Conservation (phyloP, 2,797 vertebrate genomes). For the Sebastes oblongus region DNA sequence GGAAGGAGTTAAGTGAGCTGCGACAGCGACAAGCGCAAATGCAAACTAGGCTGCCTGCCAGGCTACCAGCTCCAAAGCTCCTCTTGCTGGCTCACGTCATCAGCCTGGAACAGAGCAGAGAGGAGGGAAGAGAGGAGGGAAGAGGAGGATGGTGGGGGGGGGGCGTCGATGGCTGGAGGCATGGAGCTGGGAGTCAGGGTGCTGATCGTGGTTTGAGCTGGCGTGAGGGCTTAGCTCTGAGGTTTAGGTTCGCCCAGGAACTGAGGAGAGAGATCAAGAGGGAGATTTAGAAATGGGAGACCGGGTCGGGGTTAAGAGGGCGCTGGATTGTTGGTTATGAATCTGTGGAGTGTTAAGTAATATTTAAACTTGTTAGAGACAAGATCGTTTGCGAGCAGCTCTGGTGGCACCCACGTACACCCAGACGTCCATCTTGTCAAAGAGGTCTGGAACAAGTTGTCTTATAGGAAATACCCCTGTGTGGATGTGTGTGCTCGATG, state of each 20-base stretch:
- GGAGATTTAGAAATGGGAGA: conserved; percentile 49
- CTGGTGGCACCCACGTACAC: conserved; percentile 19
- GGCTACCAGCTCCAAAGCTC: conserved; percentile 84
- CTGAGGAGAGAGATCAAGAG: conserved; percentile 46
- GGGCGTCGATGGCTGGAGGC: conserved; percentile 40
- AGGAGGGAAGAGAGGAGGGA: conserved; percentile 30
- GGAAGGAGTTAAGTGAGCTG: conserved; percentile 88
- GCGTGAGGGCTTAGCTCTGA: conserved; percentile 44
- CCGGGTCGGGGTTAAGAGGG: conserved; percentile 55
- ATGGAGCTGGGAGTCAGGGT: conserved; percentile 57
- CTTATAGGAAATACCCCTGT: neutral
- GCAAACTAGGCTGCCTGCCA: conserved; percentile 88
- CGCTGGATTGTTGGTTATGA: conserved; percentile 48
- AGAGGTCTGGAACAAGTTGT: neutral
- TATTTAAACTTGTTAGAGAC: conserved; percentile 35
- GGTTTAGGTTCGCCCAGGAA: conserved; percentile 50
- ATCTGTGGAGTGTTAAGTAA: conserved; percentile 52
- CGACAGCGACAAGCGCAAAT: conserved; percentile 86
- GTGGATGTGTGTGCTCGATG: neutral
- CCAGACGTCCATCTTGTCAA: conserved; percentile 1
- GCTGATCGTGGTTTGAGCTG: conserved; percentile 56
- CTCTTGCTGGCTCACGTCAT: conserved; percentile 83
- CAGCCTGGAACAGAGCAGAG: conserved; percentile 78
- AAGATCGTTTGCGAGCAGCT: conserved; percentile 27
- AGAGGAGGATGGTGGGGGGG: neutral